These are phyloP conservation scores for Amphiprion ocellaris DNA, from an alignment of 2,113 vertebrate species.

Conservation along the genomic window DNA sequence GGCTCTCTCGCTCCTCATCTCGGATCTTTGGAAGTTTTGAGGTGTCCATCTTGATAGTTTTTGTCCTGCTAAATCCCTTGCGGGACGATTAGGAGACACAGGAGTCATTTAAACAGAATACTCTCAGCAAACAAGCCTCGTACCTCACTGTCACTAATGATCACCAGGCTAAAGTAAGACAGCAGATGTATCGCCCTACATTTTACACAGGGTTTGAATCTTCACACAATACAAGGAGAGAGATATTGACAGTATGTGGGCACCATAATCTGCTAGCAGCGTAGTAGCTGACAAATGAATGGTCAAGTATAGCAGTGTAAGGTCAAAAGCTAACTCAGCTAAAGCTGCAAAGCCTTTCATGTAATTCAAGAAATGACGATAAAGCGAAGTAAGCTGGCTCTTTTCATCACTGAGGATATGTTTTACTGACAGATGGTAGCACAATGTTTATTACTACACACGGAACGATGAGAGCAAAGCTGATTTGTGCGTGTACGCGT, in stretches of 20 bases:
- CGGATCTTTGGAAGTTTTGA: slow-evolving; percentile 91
- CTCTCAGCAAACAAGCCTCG: too few relatives aligned
- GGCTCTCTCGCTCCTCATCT: slow-evolving; percentile 91
- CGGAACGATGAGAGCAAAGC: slow-evolving; percentile 42
- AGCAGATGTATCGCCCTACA: neutral
- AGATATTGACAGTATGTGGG: neutral
- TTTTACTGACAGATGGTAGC: neutral
- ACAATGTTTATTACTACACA: slow-evolving; percentile 6
- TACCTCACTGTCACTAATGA: neutral
- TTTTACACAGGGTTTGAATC: too few relatives aligned
- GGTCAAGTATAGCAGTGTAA: neutral
- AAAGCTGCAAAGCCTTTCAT: neutral
- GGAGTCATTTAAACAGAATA: neutral
- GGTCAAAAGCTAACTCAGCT: slow-evolving; percentile 22
- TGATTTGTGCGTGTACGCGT: slow-evolving; percentile 57
- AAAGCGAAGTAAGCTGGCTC: neutral
- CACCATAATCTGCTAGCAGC: neutral
- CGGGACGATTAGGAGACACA: neutral
- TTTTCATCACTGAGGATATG: neutral
- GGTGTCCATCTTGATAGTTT: slow-evolving; percentile 88
- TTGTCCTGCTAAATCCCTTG: slow-evolving; percentile 38
- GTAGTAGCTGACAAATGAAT: slow-evolving; percentile 32
- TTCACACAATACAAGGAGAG: neutral
- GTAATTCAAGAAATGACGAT: neutral
- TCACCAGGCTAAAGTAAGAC: neutral